phyloP scores from a whole-genome alignment of 2,888 invertebrate species.

The Rosalia funebris region DNA sequence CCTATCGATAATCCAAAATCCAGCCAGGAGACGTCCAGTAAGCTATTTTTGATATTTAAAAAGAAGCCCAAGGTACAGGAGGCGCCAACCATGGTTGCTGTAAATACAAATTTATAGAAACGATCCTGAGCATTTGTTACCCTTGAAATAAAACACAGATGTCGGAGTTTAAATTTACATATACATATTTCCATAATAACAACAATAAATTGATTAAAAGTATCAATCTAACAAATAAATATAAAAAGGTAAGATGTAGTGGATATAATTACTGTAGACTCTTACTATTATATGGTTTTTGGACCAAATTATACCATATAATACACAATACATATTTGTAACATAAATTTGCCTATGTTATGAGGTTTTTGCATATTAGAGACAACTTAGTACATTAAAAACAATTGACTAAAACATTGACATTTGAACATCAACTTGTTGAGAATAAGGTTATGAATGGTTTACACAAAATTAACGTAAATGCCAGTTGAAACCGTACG shows the following conservation, averaged over 20 bases:
- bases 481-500: background rate
- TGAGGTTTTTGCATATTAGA: background rate
- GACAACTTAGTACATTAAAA: background rate
- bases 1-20: slow-evolving; percentile 28
- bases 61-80: slow-evolving; percentile 34
- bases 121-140: background rate
- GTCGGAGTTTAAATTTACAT: slow-evolving; percentile 5
- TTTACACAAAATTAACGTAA: slow-evolving; percentile 7
- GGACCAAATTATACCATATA: slow-evolving; percentile 17
- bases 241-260: slow-evolving; percentile 21
- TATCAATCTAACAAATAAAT: slow-evolving; percentile 28
- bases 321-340: background rate
- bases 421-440: slow-evolving; percentile 1
- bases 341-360: background rate
- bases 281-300: slow-evolving; percentile 4
- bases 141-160: slow-evolving; percentile 15
- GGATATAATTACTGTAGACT: slow-evolving; percentile 15
- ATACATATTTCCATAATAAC: slow-evolving; percentile 21
- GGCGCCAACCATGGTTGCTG: slow-evolving; percentile 23
- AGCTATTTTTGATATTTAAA: slow-evolving; percentile 47
- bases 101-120: slow-evolving; percentile 26
- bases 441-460: background rate
- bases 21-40: slow-evolving; percentile 33
- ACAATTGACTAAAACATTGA: slow-evolving; percentile 16
- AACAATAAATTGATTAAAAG: slow-evolving; percentile 31